Conservation (phyloP, 2,797 vertebrate species). For the Siniperca scherzeri region DNA sequence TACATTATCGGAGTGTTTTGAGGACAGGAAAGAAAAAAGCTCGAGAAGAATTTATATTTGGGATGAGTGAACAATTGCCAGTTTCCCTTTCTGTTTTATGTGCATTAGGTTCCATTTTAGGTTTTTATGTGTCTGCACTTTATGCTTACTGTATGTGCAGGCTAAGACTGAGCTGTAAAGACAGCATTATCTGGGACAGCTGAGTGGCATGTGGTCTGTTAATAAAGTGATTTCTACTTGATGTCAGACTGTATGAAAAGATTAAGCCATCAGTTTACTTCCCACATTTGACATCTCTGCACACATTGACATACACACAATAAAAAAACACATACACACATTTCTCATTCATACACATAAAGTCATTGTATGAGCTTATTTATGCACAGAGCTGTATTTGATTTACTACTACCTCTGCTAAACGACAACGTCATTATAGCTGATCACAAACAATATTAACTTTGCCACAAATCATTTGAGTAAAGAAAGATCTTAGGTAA, state of each 20-base stretch:
- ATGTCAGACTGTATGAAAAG: slow-evolving; percentile 41
- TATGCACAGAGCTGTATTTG: slow-evolving; percentile 34
- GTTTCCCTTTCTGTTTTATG: slow-evolving; percentile 58
- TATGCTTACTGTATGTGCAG: slow-evolving; percentile 47
- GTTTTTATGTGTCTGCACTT: slow-evolving; percentile 70
- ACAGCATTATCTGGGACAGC: slow-evolving; percentile 48
- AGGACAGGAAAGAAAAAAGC: slow-evolving; percentile 12
- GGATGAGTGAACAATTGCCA: slow-evolving; percentile 45
- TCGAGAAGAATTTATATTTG: slow-evolving; percentile 37
- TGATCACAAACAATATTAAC: slow-evolving; percentile 39
- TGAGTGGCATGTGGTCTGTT: slow-evolving; percentile 55
- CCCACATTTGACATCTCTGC: slow-evolving; percentile 4
- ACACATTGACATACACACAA: not conserved
- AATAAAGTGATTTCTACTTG: slow-evolving; percentile 53
- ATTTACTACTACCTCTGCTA: slow-evolving; percentile 30
- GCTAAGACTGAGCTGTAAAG: slow-evolving; percentile 41
- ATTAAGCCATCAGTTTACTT: slow-evolving; percentile 26
- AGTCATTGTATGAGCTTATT: not conserved
- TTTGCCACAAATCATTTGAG: slow-evolving; percentile 24
- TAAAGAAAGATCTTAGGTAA: not conserved
- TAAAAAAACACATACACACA: slow-evolving; percentile 1
- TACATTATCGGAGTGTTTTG: slow-evolving; percentile 30
- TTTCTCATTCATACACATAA: slow-evolving; percentile 1
- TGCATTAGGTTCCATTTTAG: slow-evolving; percentile 51
- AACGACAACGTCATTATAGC: not conserved